Conservation (phyloP, 2,797 vertebrate genomes). For the Lemur catta region DNA sequence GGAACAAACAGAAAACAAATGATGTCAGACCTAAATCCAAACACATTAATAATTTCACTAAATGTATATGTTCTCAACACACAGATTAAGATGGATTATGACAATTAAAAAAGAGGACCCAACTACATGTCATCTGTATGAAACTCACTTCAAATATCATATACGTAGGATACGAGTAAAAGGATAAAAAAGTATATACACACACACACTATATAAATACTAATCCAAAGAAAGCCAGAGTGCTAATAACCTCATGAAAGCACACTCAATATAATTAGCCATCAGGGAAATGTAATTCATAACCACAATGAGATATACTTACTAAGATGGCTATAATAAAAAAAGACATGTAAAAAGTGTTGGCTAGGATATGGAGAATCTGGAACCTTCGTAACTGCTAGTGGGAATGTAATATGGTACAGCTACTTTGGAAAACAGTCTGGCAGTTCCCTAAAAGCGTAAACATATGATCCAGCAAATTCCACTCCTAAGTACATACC, state of each 20-base stretch:
- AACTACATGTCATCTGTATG: neutral
- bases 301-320: neutral
- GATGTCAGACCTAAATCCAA: neutral
- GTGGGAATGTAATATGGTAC: neutral
- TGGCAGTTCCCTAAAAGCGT: neutral
- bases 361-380: neutral
- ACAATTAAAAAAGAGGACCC: neutral
- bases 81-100: neutral
- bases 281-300: neutral
- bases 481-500: neutral
- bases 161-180: neutral
- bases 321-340: neutral
- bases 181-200: neutral
- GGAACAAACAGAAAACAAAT: neutral
- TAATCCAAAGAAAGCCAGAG: neutral
- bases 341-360: neutral
- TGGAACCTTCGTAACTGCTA: neutral
- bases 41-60: neutral
- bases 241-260: neutral
- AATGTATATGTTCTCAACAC: neutral
- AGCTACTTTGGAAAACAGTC: neutral
- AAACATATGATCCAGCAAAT: neutral
- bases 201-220: neutral
- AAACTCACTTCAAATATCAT: constrained; percentile 11
- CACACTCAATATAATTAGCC: neutral